Evolutionary conservation across 2,113 vertebrate genomes (phyloP).

Genomic region (Agelaius phoeniceus): DNA sequence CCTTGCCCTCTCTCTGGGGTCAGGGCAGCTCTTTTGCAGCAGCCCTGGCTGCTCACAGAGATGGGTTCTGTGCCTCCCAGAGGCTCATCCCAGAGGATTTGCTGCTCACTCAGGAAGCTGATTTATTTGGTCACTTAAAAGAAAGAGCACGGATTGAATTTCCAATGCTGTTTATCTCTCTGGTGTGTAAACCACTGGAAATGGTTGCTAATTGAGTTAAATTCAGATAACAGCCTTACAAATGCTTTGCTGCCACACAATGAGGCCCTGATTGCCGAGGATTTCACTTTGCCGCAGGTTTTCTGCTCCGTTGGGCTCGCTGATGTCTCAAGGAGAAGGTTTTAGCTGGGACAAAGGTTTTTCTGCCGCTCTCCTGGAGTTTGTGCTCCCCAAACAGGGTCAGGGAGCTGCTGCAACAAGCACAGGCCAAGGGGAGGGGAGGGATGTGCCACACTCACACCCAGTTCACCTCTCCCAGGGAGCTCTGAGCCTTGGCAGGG

Average conservation of each 20-base stretch:
- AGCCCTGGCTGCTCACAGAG: neutral
- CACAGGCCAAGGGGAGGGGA: neutral
- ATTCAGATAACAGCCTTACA: neutral
- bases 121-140: constrained; percentile 33
- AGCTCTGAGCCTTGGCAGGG: neutral
- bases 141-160: constrained; percentile 10
- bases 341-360: neutral
- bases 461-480: neutral
- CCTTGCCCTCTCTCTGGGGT: neutral
- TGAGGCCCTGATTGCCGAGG: neutral
- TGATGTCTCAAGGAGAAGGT: rapidly evolving
- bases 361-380: neutral
- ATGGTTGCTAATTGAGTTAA: constrained; percentile 48
- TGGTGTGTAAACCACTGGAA: neutral
- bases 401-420: neutral
- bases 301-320: neutral
- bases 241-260: neutral
- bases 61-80: neutral
- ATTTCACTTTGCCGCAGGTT: neutral
- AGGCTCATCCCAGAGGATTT: neutral
- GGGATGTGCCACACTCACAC: neutral
- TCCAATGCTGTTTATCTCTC: constrained; percentile 1
- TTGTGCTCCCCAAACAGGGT: neutral
- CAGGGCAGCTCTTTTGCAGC: neutral
- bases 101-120: neutral